phyloP scores from a whole-genome alignment of 2,888 invertebrate genomes.

The Thera britannica region DNA sequence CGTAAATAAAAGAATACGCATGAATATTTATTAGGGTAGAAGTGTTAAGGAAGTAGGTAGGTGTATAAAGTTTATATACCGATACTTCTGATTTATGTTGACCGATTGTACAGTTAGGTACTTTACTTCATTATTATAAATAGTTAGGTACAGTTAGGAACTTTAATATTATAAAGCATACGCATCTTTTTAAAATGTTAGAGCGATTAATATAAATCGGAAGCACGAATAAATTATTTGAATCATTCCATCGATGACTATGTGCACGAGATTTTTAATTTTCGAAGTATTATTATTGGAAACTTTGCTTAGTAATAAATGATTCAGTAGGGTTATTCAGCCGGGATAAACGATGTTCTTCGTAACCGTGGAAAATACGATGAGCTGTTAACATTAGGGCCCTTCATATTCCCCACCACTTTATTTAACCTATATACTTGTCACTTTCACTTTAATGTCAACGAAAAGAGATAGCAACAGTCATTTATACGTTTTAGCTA shows the following conservation, averaged over 20 bases:
- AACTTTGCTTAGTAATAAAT: constrained; percentile 4
- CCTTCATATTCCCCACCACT: too few relatives aligned
- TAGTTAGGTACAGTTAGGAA: neutral
- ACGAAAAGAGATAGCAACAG: too few relatives aligned
- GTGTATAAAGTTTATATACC: too few relatives aligned
- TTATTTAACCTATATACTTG: too few relatives aligned
- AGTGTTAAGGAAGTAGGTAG: too few relatives aligned
- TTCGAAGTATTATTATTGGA: constrained; percentile 4
- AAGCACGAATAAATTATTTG: neutral
- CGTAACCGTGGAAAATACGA: constrained; percentile 1
- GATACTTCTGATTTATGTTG: too few relatives aligned
- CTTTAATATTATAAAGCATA: neutral
- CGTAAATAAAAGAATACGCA: too few relatives aligned
- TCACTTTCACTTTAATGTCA: too few relatives aligned
- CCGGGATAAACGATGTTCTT: neutral
- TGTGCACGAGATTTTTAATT: neutral
- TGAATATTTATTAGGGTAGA: too few relatives aligned
- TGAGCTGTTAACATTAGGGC: neutral
- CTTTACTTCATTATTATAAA: too few relatives aligned
- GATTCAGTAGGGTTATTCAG: neutral
- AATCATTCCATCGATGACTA: constrained; percentile 13
- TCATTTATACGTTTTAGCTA: too few relatives aligned
- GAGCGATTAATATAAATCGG: neutral
- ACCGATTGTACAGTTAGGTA: too few relatives aligned
- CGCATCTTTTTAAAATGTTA: neutral